phyloP scores from a whole-genome alignment of 2,113 vertebrate species.

The Megatriorchis doriae region DNA sequence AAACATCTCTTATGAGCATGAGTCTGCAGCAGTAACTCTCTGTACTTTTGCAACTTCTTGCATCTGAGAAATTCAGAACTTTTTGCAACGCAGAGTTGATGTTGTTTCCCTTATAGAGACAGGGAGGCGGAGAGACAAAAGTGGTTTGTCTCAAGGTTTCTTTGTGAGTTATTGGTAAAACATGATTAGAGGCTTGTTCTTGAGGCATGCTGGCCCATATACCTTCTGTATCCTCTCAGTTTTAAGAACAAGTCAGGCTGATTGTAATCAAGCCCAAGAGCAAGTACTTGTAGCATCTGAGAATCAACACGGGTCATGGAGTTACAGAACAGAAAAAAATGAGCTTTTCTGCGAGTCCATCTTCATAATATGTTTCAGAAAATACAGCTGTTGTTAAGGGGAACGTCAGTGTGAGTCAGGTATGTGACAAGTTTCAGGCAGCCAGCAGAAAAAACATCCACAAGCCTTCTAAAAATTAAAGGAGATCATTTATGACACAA shows the following conservation, averaged over 20 bases:
- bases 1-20: not conserved
- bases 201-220: not conserved
- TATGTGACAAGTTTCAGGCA: not conserved
- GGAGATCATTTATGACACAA: not conserved
- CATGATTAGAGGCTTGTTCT: not conserved
- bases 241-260: not conserved
- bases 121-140: not conserved
- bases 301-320: not conserved
- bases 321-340: not conserved
- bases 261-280: not conserved
- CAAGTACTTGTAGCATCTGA: not conserved
- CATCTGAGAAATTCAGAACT: not conserved
- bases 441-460: not conserved
- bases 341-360: not conserved
- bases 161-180: not conserved
- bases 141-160: not conserved
- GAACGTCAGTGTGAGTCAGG: not conserved
- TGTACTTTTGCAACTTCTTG: not conserved
- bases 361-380: not conserved
- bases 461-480: not conserved
- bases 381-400: not conserved
- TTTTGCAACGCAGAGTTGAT: not conserved
- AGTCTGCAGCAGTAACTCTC: not conserved
- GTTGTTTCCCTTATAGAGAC: not conserved
- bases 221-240: not conserved